These are phyloP conservation scores for Hemitrygon akajei DNA, from an alignment of 2,797 vertebrate species.

Conservation along the genomic window DNA sequence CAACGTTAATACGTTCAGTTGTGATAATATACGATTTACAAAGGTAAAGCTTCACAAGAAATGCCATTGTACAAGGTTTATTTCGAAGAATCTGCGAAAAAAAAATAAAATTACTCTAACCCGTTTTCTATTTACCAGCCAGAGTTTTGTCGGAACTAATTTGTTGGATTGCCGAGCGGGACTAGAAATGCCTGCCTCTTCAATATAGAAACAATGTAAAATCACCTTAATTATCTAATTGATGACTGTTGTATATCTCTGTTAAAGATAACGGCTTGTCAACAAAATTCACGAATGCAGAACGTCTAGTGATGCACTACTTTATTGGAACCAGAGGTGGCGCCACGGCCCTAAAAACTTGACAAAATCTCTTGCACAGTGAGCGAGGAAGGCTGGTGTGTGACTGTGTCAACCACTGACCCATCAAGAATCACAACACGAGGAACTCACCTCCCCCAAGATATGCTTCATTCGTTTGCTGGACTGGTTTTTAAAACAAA, in stretches of 20 bases:
- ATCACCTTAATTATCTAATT: neutral
- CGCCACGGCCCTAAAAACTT: constrained; percentile 7
- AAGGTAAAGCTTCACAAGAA: no score
- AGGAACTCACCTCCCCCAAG: neutral
- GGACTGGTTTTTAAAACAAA: neutral
- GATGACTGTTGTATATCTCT: constrained; percentile 6
- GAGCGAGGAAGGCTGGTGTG: neutral
- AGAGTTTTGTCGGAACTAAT: neutral
- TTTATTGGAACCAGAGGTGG: constrained; percentile 12
- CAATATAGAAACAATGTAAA: neutral
- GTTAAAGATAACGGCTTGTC: constrained; percentile 13
- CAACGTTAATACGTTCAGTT: neutral
- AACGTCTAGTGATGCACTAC: neutral
- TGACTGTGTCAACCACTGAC: neutral
- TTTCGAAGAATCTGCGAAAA: neutral
- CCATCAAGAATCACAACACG: neutral
- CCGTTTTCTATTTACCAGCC: neutral
- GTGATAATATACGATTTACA: neutral
- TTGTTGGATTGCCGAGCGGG: neutral
- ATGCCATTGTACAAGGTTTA: neutral
- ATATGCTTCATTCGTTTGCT: neutral
- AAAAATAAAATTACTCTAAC: neutral
- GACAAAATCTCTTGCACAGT: neutral
- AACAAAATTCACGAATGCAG: neutral
- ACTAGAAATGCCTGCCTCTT: neutral